Evolutionary conservation across 2,113 vertebrate species (phyloP).

Genomic region (Charadrius vociferus): DNA sequence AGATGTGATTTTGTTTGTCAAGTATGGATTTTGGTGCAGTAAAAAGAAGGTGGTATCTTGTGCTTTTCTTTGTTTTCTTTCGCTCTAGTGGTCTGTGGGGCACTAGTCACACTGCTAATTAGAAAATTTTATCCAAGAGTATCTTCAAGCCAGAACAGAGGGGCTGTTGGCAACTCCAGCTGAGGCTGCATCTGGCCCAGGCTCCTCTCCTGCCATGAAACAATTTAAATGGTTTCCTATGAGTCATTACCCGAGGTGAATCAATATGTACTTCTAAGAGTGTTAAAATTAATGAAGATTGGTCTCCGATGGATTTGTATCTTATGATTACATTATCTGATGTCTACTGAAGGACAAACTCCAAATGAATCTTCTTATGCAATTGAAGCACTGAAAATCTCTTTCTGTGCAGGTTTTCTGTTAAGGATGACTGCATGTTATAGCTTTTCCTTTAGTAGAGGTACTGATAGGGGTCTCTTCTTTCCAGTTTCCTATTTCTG

Average conservation of each 20-base stretch:
- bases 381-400: background rate
- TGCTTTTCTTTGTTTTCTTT: background rate
- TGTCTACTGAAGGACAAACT: background rate
- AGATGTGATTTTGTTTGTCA: background rate
- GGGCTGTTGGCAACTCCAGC: background rate
- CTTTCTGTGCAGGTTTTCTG: background rate
- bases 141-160: background rate
- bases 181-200: slow-evolving; percentile 4
- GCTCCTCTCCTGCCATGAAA: background rate
- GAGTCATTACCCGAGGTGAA: background rate
- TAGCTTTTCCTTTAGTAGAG: background rate
- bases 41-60: background rate
- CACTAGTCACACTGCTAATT: background rate
- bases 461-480: background rate
- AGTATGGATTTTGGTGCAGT: background rate
- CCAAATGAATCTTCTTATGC: background rate
- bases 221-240: slow-evolving; percentile 18
- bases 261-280: background rate
- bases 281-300: slow-evolving; percentile 29
- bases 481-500: background rate
- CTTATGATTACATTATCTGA: background rate
- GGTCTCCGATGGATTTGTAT: slow-evolving; percentile 20
- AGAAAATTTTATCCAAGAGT: background rate
- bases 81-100: background rate
- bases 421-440: background rate